A percentile compares a stretch with the other conserved stretches of the same genome.
Conservation (phyloP, 2,888 invertebrate genomes). For the Acronicta psi region DNA sequence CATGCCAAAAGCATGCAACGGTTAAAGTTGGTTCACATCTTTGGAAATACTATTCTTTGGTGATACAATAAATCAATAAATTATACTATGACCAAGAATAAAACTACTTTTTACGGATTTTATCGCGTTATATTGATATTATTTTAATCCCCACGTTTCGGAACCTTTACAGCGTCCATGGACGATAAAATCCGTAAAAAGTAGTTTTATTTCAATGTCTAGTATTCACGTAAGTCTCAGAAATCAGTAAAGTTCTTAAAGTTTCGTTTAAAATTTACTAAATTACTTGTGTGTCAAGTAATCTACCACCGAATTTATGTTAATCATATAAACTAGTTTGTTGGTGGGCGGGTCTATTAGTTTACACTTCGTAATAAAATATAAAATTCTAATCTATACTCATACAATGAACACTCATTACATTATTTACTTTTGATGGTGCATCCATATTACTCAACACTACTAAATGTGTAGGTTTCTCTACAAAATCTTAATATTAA, state of each 20-base stretch:
- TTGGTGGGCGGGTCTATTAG: slow-evolving; percentile 71
- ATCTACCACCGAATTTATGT: slow-evolving; percentile 54
- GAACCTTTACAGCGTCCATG: too few species aligned
- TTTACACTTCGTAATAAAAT: slow-evolving; percentile 63
- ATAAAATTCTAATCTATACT: slow-evolving; percentile 63
- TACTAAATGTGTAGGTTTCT: slow-evolving; percentile 45
- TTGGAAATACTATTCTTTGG: slow-evolving; percentile 46
- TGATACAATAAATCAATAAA: slow-evolving; percentile 15
- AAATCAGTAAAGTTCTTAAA: too few species aligned
- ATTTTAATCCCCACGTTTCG: too few species aligned
- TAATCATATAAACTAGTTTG: slow-evolving; percentile 66
- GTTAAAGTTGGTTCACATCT: slow-evolving; percentile 22
- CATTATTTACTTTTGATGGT: slow-evolving; percentile 45
- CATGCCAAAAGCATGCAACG: slow-evolving; percentile 31
- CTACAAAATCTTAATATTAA: slow-evolving; percentile 58
- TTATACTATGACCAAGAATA: slow-evolving; percentile 16
- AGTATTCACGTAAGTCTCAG: too few species aligned
- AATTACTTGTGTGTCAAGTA: slow-evolving; percentile 43
- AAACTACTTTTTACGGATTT: too few species aligned
- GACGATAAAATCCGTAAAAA: too few species aligned
- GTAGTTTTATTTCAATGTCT: too few species aligned
- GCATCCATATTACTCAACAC: slow-evolving; percentile 57
- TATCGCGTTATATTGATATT: too few species aligned
- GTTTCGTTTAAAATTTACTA: slow-evolving; percentile 30
- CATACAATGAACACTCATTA: slow-evolving; percentile 67